Evolutionary conservation across 2,113 vertebrate species (phyloP), one percentile per base, ranked within the genome.

Genomic region (Coreoperca whiteheadi): DNA sequence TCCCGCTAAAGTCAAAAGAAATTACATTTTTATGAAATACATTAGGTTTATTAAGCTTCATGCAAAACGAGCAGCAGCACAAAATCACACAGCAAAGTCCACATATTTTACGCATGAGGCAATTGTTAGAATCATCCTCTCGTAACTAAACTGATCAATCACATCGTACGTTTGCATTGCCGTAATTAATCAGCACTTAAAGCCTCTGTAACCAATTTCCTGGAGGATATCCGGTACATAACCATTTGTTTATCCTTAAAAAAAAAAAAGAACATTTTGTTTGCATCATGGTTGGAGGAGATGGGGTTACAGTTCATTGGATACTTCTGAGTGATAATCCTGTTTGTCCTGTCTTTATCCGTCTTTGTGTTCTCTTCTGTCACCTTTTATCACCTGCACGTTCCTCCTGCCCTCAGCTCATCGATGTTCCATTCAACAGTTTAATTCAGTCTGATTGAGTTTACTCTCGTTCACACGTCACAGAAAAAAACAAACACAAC

Each of bases 371-470:
- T 68, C 34, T 70, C n/a, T 37, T 37, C 37, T 57, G 41, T 74
- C 46, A 32, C 28, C 16, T 67, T 63, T 63, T n/a, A 81, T 74
- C 65, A 77, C 46, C 21, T 1, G 28, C n/a, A 46, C 9, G 18
- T 39, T 65, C 6, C 50, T 37, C n/a, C 23, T 63, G 82, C 41
- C 60, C 23, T 41, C 48, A 16, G 74, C 48, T 46, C 60, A 6
- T 65, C 5, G 1, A 25, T 34, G 69, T 63, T 61, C 67, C 59
- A 16, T 37, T 77, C 50, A 41, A 74, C 63, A 69, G 78, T 85
- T 63, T 51, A 46, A 80, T 82, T 77, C 14, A 15, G 66, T 28
- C 23, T 81, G 60, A 90, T 89, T 46, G 15, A 60, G 74, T 86
- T 91, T 72, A 15, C 56, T 39, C 70, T 82, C 5, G 30, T 32